Percentiles rank a stretch among this genome's conserved stretches.
These are phyloP conservation scores for Henricia sp. DNA, from an alignment of 53 echinoderm and acorn worm species.

Conservation along the genomic window DNA sequence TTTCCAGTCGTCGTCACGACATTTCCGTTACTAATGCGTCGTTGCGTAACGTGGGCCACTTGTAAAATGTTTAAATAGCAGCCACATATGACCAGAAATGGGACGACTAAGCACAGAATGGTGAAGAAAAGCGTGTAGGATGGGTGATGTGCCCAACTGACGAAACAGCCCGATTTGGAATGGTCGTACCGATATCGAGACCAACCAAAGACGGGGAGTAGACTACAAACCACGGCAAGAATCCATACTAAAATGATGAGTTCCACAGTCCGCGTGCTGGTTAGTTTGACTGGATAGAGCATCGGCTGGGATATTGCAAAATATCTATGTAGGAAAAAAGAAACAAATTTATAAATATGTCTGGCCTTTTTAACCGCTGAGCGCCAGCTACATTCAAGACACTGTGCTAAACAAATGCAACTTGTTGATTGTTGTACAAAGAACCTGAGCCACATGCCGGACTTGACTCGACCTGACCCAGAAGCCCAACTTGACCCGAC, in stretches of 20 bases:
- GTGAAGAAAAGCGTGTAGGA: slow-evolving; percentile 84
- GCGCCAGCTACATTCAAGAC: too few species aligned
- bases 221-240: slow-evolving; percentile 71
- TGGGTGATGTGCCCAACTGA: slow-evolving; percentile 78
- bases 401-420: too few species aligned
- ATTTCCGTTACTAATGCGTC: slow-evolving; percentile 89
- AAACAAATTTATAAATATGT: background rate
- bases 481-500: too few species aligned
- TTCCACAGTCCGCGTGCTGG: slow-evolving; percentile 73
- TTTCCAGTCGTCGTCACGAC: slow-evolving; percentile 62
- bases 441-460: too few species aligned
- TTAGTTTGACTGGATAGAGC: slow-evolving; percentile 82
- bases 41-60: slow-evolving; percentile 72
- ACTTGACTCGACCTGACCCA: too few species aligned
- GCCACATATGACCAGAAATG: slow-evolving; percentile 62
- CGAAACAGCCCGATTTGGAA: slow-evolving; percentile 71
- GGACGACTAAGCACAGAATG: slow-evolving; percentile 59
- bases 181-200: slow-evolving; percentile 70
- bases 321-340: slow-evolving; percentile 66
- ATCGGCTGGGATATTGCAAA: slow-evolving; percentile 93
- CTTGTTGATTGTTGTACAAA: too few species aligned
- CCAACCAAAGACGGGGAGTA: slow-evolving; percentile 90
- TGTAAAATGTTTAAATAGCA: slow-evolving; percentile 79
- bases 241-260: slow-evolving; percentile 69
- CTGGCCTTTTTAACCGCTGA: background rate